Evolutionary conservation across 2,888 invertebrate genomes (phyloP).

Genomic region (Oligia latruncula): DNA sequence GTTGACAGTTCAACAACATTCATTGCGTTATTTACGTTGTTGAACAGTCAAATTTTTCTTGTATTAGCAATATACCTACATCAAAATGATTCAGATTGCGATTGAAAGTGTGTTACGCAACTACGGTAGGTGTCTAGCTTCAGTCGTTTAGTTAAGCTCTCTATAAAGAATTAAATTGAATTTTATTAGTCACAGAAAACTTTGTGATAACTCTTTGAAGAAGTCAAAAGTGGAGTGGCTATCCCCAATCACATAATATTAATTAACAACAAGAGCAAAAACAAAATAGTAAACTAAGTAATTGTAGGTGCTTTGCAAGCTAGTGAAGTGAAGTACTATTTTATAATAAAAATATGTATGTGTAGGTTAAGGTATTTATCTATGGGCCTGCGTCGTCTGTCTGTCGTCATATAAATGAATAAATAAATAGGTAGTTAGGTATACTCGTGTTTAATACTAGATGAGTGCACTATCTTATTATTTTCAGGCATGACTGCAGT

Average conservation of each 20-base stretch:
- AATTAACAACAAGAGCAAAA: constrained; percentile 1
- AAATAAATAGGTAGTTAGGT: neutral
- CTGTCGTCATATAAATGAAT: too few relatives aligned
- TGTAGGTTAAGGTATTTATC: too few relatives aligned
- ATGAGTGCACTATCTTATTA: constrained; percentile 16
- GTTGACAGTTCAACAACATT: too few relatives aligned
- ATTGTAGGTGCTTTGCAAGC: neutral
- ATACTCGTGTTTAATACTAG: constrained; percentile 5
- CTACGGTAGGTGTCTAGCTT: too few relatives aligned
- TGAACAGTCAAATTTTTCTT: too few relatives aligned
- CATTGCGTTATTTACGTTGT: too few relatives aligned
- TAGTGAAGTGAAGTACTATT: too few relatives aligned
- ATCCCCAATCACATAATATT: neutral
- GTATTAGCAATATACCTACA: too few relatives aligned
- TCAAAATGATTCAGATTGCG: too few relatives aligned
- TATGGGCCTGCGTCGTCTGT: too few relatives aligned
- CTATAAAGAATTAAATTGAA: neutral
- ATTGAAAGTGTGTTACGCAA: too few relatives aligned
- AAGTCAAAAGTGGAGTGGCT: neutral
- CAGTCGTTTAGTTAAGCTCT: neutral
- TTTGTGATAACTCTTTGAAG: neutral
- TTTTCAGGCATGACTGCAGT: constrained; percentile 31
- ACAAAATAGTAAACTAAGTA: neutral
- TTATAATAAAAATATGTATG: too few relatives aligned
- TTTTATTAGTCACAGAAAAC: neutral